These are phyloP conservation scores for Charina bottae DNA, from an alignment of 2,113 vertebrate genomes.

Conservation along the genomic window DNA sequence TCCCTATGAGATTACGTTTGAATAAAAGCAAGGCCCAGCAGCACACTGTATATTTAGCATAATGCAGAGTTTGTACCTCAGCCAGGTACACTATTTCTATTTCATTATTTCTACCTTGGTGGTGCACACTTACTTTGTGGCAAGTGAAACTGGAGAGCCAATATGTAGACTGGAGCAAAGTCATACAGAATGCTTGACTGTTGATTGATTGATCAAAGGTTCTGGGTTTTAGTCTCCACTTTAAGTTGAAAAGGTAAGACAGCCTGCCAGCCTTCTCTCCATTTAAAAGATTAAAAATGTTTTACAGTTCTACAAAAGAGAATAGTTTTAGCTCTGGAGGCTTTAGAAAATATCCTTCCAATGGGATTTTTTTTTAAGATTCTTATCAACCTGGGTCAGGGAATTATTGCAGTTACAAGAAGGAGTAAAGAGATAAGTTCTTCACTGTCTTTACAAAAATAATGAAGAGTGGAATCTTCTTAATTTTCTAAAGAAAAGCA, in stretches of 20 bases:
- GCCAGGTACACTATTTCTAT: background rate
- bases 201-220: background rate
- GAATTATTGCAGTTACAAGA: background rate
- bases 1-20: background rate
- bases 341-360: background rate
- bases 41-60: background rate
- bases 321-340: too few relatives aligned
- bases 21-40: background rate
- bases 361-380: background rate
- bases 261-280: background rate
- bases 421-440: background rate
- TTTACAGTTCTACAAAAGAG: background rate
- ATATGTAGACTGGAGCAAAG: background rate
- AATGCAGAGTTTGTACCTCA: background rate
- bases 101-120: background rate
- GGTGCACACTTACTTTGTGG: background rate
- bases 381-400: background rate
- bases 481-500: background rate
- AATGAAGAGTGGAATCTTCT: background rate
- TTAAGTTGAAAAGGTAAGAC: background rate
- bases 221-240: background rate
- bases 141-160: background rate
- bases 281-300: constrained; percentile 3
- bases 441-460: background rate
- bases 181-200: background rate